These are phyloP conservation scores for Euzophera pinguis DNA, from an alignment of 2,888 invertebrate species.

Conservation along the genomic window DNA sequence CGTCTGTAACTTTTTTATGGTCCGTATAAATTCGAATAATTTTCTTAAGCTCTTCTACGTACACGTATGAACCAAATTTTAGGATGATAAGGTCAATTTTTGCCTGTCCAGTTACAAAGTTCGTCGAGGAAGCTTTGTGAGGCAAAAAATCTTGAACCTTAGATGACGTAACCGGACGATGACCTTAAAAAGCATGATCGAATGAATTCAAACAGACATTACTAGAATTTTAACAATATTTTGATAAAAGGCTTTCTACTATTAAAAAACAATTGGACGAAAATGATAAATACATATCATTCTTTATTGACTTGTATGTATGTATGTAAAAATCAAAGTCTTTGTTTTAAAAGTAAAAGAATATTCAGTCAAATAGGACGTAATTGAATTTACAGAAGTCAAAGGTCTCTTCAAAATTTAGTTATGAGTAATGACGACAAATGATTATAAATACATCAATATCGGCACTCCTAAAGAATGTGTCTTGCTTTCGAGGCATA, in stretches of 20 bases:
- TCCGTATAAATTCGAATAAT: conserved; percentile 14
- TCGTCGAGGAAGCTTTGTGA: conserved; percentile 33
- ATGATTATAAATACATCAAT: too few relatives aligned
- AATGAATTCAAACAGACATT: conserved; percentile 46
- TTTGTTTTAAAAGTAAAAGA: too few relatives aligned
- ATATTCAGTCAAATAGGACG: too few relatives aligned
- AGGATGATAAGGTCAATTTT: conserved; percentile 21
- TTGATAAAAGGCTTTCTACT: neutral
- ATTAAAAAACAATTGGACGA: too few relatives aligned
- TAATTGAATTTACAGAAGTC: too few relatives aligned
- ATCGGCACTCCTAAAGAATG: neutral
- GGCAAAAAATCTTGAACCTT: conserved; percentile 44
- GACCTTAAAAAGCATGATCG: conserved; percentile 48
- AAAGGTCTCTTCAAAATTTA: too few relatives aligned
- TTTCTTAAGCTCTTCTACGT: neutral
- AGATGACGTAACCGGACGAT: conserved; percentile 64
- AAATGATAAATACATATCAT: too few relatives aligned
- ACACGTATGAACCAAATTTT: conserved; percentile 1
- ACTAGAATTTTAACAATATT: conserved; percentile 41
- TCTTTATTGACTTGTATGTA: too few relatives aligned
- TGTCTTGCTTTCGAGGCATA: neutral
- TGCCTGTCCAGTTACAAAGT: conserved; percentile 9
- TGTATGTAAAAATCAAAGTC: too few relatives aligned
- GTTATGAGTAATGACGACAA: too few relatives aligned
- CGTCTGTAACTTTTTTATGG: conserved; percentile 18